Conservation (phyloP, 2,888 invertebrate genomes). For the Exephanes ischioxanthus region DNA sequence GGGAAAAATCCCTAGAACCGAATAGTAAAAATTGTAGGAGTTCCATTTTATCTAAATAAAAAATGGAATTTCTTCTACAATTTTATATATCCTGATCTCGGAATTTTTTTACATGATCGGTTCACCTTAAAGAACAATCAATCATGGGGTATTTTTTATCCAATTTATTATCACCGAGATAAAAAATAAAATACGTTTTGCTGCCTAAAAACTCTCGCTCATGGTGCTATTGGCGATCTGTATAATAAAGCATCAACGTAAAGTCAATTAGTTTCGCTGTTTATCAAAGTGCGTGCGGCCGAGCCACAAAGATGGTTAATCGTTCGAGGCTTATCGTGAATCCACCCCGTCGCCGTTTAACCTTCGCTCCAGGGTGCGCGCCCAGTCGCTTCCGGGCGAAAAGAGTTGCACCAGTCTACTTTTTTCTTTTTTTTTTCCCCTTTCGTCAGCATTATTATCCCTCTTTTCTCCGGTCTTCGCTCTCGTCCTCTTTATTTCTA, state of each 20-base stretch:
- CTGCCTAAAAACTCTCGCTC: too few relatives aligned
- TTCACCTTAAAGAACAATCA: too few relatives aligned
- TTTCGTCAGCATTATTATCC: conserved; percentile 43
- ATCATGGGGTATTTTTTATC: too few relatives aligned
- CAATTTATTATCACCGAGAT: too few relatives aligned
- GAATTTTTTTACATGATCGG: too few relatives aligned
- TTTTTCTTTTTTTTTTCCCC: neutral
- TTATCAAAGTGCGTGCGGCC: neutral
- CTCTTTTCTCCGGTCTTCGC: conserved; percentile 20
- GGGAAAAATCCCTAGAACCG: too few relatives aligned
- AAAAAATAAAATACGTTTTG: too few relatives aligned
- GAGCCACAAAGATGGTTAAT: conserved; percentile 12
- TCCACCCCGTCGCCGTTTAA: conserved; percentile 16
- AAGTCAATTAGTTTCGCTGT: conserved; percentile 5
- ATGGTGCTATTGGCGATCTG: too few relatives aligned
- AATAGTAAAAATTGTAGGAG: too few relatives aligned
- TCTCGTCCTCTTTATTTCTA: conserved; percentile 25
- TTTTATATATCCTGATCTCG: too few relatives aligned
- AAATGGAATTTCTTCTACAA: too few relatives aligned
- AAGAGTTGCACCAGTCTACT: conserved; percentile 24
- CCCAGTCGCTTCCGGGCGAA: conserved; percentile 20
- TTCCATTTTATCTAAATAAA: too few relatives aligned
- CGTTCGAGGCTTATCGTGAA: conserved; percentile 17
- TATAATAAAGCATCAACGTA: neutral
- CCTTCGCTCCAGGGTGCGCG: conserved; percentile 2